Evolutionary conservation across 2,797 vertebrate genomes (phyloP).

Genomic region (Pempheris klunzingeri): DNA sequence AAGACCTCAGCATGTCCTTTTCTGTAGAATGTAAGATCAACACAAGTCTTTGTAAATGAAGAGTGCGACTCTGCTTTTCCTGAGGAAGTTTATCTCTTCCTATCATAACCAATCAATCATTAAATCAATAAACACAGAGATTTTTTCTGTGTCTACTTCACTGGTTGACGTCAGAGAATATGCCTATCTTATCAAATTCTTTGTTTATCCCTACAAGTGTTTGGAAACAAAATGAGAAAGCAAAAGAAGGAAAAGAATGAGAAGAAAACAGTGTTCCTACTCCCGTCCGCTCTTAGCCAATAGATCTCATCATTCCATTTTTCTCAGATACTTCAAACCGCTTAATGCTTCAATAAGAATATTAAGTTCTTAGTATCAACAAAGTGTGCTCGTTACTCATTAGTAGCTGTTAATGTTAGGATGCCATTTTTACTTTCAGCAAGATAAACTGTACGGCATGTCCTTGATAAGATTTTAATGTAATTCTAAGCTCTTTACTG

Average conservation of each 20-base stretch:
- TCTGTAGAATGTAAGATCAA: constrained; percentile 29
- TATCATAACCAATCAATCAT: constrained; percentile 47
- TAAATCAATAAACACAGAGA: constrained; percentile 52
- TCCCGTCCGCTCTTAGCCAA: not conserved
- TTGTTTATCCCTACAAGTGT: constrained; percentile 18
- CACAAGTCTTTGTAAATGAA: constrained; percentile 29
- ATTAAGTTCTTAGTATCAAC: no score
- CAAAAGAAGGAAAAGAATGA: not conserved
- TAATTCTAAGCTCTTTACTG: constrained; percentile 31
- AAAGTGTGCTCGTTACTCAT: not conserved
- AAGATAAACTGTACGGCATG: constrained; percentile 6
- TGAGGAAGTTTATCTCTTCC: constrained; percentile 61
- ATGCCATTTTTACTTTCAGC: not conserved
- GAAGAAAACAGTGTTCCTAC: not conserved
- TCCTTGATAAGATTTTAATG: constrained; percentile 49
- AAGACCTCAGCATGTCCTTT: constrained; percentile 24
- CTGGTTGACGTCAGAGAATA: constrained; percentile 51
- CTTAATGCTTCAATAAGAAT: not conserved
- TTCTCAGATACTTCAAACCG: not conserved
- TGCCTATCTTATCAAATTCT: constrained; percentile 18
- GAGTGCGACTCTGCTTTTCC: constrained; percentile 43
- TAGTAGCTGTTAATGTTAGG: no score
- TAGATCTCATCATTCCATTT: not conserved
- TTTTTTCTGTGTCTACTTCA: constrained; percentile 5
- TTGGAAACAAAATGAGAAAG: constrained; percentile 10